Conservation (phyloP, 2,113 vertebrate species). For the Ophiodon elongatus region DNA sequence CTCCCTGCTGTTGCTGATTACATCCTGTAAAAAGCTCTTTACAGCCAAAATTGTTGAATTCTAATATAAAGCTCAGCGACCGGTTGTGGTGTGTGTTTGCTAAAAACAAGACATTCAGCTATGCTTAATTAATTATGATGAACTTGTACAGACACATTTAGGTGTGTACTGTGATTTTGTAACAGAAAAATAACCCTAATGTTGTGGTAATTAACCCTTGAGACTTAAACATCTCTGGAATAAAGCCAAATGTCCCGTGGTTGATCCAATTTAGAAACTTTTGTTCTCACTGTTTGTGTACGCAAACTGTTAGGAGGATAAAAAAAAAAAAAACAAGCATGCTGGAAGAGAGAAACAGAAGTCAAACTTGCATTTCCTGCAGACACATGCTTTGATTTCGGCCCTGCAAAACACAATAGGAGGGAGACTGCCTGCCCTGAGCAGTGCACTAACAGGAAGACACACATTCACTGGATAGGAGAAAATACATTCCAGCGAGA, state of each 20-base stretch:
- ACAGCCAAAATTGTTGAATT: conserved; percentile 52
- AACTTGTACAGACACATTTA: background rate
- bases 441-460: conserved; percentile 78
- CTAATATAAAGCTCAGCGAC: conserved; percentile 48
- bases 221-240: conserved; percentile 21
- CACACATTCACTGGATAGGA: conserved; percentile 66
- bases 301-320: conserved; percentile 21
- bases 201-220: conserved; percentile 25
- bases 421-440: conserved; percentile 59
- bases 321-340: conserved; percentile 65
- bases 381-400: conserved; percentile 80
- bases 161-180: background rate
- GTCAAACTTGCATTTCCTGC: conserved; percentile 80
- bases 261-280: conserved; percentile 48
- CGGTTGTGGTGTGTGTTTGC: conserved; percentile 18
- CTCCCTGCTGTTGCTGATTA: conserved; percentile 74
- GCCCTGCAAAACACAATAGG: conserved; percentile 79
- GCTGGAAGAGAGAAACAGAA: conserved; percentile 66
- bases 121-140: background rate
- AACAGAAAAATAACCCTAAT: background rate
- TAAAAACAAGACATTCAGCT: background rate
- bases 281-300: conserved; percentile 47
- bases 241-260: conserved; percentile 29
- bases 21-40: conserved; percentile 78
- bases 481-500: conserved; percentile 75